Evolutionary conservation across 2,113 vertebrate species (phyloP), one percentile per base, ranked within the genome.

Genomic region (Machaerirhynchus nigripectus): DNA sequence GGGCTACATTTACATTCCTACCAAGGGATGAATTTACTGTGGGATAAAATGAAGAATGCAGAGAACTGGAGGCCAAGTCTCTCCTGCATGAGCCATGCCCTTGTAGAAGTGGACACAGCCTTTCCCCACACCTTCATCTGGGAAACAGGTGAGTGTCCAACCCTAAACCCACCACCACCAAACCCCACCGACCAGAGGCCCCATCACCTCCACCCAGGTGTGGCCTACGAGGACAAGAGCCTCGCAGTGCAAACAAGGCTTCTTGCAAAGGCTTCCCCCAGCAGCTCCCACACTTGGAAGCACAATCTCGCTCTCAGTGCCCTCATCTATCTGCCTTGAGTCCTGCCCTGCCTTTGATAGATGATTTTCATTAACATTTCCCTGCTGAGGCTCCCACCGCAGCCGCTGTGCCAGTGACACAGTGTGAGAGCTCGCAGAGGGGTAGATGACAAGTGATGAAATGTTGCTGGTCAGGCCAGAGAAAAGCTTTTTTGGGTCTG

Each of bases 341-440:
- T 5, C 22, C 74, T 81, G 65, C 56, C 69, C 46, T 79, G 84
- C 44, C 89, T 49, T 6, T 73, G 93, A 91, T 22, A 11, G 57
- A 83, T 87, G 53, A 73, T 89, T 94, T 91, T 87, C 91, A 91
- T 91, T 89, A 94, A 50, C 46, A 73, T 89, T 49, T 82, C 89
- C 74, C 82, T 10, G 61, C 70, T 24, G 69, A 53, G 80, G 55
- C 75, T 76, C 80, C 78, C 6, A 10, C 63, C 0, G 5, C 1
- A 1, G 47, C 46, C 59, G 47, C 84, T 16, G 68, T 71, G 64
- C 61, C 74, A 27, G 84, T 7, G 87, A 44, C 5, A 5, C 61
- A 61, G 65, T 13, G 0, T 4, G 49, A 93, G 77, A 26, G 6
- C 74, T 91, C 3, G 0, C 53, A 24, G 16, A n/a, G 61, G 61